These are phyloP conservation scores for Capitulum mitella DNA, from an alignment of 2,888 invertebrate genomes.

Conservation along the genomic window DNA sequence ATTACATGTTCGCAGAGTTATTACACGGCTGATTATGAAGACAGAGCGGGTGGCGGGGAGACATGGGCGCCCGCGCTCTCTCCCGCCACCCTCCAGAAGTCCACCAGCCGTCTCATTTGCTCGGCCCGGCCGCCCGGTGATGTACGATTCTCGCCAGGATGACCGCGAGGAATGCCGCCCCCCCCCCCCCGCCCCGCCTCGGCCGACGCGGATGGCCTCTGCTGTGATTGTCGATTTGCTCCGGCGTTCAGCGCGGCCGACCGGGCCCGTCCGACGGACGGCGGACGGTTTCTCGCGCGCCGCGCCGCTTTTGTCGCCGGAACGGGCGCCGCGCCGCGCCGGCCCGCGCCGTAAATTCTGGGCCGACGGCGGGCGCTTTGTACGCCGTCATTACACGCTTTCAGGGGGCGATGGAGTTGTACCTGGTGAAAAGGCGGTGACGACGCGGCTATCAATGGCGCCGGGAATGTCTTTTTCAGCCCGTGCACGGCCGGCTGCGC, in stretches of 20 bases:
- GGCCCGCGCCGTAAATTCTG: not conserved
- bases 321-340: not conserved
- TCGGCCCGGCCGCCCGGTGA: not conserved
- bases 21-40: conserved; percentile 12
- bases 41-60: not conserved
- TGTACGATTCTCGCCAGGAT: not conserved
- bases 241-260: too few species aligned
- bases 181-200: not conserved
- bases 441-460: not conserved
- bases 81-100: not conserved
- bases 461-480: conserved; percentile 18
- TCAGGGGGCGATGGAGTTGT: conserved; percentile 3
- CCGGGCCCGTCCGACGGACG: too few species aligned
- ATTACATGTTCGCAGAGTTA: conserved; percentile 11
- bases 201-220: not conserved
- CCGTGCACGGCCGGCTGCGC: not conserved
- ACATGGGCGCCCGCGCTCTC: not conserved
- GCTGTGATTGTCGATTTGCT: not conserved
- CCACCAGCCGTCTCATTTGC: not conserved
- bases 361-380: not conserved
- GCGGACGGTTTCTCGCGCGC: not conserved
- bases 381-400: conserved; percentile 11
- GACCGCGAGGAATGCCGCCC: not conserved
- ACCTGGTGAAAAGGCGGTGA: conserved; percentile 1
- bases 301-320: not conserved